Percentiles rank a stretch among this genome's conserved stretches.
Conservation (phyloP, 2,113 vertebrate genomes). For the Pseudorectes ferrugineus region DNA sequence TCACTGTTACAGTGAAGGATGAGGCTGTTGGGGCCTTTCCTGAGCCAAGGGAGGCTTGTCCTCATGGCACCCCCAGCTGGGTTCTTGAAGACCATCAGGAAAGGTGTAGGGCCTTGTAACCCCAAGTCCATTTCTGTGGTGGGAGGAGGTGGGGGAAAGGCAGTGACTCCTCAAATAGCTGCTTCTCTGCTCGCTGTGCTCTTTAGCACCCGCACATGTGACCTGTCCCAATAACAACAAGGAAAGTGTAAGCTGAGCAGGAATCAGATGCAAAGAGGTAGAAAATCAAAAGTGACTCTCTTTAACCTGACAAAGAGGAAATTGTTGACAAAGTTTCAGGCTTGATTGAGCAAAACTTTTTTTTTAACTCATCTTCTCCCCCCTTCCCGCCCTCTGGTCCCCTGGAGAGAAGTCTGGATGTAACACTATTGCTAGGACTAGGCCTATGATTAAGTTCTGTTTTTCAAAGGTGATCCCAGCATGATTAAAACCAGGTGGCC, state of each 20-base stretch:
- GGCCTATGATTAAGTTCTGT: conserved; percentile 23
- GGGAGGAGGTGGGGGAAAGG: background rate
- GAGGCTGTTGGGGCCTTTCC: background rate
- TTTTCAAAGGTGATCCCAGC: conserved; percentile 41
- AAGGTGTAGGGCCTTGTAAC: background rate
- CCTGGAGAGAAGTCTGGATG: conserved; percentile 56
- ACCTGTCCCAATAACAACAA: background rate
- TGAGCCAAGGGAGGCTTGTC: background rate
- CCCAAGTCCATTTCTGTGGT: background rate
- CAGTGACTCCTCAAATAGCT: background rate
- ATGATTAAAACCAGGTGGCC: conserved; percentile 6
- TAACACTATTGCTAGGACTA: conserved; percentile 48
- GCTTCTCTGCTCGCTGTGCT: background rate
- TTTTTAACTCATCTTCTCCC: background rate
- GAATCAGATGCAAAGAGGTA: background rate
- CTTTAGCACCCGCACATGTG: background rate
- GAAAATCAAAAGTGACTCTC: background rate
- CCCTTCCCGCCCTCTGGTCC: background rate
- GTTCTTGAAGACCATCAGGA: background rate
- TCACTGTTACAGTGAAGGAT: background rate
- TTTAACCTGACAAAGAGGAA: background rate
- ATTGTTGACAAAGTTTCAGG: background rate
- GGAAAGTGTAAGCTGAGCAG: background rate
- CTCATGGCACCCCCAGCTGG: background rate
- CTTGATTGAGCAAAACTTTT: background rate